A percentile compares a stretch with the other conserved stretches of the same genome.
phyloP scores from a whole-genome alignment of 64 coral and sea anemone genomes.

The Montipora efflorescens region DNA sequence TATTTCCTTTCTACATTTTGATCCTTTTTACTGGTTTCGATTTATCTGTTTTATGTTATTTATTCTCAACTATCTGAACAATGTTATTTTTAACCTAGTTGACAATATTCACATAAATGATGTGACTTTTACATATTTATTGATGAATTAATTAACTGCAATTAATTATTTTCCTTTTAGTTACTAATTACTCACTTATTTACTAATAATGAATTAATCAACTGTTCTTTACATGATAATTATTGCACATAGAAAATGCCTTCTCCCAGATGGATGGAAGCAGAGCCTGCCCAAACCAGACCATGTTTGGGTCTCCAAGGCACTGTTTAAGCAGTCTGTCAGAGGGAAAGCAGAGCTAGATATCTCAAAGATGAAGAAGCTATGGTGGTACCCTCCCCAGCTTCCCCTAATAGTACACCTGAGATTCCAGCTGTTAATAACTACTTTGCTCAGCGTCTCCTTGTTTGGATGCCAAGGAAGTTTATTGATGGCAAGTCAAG shows the following conservation, averaged over 20 bases:
- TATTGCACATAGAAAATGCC: not conserved
- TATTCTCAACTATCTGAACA: too few species aligned
- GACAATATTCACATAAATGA: too few species aligned
- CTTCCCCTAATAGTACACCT: not conserved
- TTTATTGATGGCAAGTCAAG: conserved; percentile 47
- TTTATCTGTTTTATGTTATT: too few species aligned
- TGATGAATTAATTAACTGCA: too few species aligned
- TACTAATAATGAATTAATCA: not conserved
- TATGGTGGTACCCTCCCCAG: conserved; percentile 35
- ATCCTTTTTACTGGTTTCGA: too few species aligned
- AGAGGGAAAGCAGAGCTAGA: conserved; percentile 29
- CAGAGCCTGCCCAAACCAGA: conserved; percentile 5
- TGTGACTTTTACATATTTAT: too few species aligned
- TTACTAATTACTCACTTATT: too few species aligned
- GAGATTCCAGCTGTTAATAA: conserved; percentile 22
- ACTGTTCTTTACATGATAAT: not conserved
- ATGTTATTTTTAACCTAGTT: too few species aligned
- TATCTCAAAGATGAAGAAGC: not conserved
- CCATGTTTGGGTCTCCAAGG: conserved; percentile 39
- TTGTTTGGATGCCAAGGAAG: conserved; percentile 65
- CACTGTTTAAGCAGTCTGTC: conserved; percentile 23
- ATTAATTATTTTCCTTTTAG: too few species aligned
- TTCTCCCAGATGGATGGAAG: conserved; percentile 28
- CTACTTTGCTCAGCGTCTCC: conserved; percentile 48
- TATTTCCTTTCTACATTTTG: too few species aligned